These are phyloP conservation scores for Campopleginae sp. DNA, from an alignment of 2,888 invertebrate genomes.

Conservation along the genomic window DNA sequence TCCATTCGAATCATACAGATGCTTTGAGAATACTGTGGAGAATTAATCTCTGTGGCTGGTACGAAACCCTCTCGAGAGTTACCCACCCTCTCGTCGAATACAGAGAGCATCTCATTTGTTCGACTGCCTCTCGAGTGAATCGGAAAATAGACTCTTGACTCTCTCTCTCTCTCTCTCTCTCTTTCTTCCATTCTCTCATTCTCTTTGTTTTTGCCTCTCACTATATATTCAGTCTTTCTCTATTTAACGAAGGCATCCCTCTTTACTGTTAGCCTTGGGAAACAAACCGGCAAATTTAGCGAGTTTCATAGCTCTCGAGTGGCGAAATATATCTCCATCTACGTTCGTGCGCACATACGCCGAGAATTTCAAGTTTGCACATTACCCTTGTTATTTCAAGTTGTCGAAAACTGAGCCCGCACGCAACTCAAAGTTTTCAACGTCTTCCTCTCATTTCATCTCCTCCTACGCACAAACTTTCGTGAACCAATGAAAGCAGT, in stretches of 20 bases:
- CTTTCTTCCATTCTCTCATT: slow-evolving; percentile 6
- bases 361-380: slow-evolving; percentile 14
- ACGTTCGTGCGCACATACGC: background rate
- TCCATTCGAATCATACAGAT: slow-evolving; percentile 31
- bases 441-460: background rate
- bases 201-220: background rate
- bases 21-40: slow-evolving; percentile 25
- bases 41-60: slow-evolving; percentile 34
- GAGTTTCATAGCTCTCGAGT: slow-evolving; percentile 48
- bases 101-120: slow-evolving; percentile 15
- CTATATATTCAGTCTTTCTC: background rate
- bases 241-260: slow-evolving; percentile 25
- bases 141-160: slow-evolving; percentile 30
- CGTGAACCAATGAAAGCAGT: background rate
- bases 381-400: slow-evolving; percentile 29
- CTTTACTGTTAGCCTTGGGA: slow-evolving; percentile 36
- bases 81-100: slow-evolving; percentile 6
- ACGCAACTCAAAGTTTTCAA: background rate
- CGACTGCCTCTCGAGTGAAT: slow-evolving; percentile 18
- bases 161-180: background rate
- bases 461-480: background rate
- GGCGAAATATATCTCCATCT: slow-evolving; percentile 18
- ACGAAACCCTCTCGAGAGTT: slow-evolving; percentile 16
- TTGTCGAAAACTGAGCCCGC: slow-evolving; percentile 26
- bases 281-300: slow-evolving; percentile 47